Percentiles rank a stretch among this genome's conserved stretches.
phyloP scores from a whole-genome alignment of 2,113 vertebrate species.

The Phodopus roborovskii region DNA sequence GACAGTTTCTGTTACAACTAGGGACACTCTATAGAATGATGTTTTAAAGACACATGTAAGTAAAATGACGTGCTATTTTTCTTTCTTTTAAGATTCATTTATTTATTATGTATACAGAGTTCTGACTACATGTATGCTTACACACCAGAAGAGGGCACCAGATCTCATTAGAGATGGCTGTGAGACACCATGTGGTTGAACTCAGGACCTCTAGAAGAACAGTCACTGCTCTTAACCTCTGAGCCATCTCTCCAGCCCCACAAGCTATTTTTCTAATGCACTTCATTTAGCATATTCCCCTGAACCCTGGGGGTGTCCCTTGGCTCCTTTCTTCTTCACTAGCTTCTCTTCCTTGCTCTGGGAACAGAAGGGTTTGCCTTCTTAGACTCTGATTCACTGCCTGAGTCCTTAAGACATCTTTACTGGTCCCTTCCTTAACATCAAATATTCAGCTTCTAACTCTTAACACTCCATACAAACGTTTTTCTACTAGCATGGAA shows the following conservation, averaged over 20 bases:
- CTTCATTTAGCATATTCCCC: background rate
- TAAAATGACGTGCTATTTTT: slow-evolving; percentile 66
- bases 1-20: slow-evolving; percentile 99
- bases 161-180: no score
- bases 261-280: slow-evolving; percentile 19
- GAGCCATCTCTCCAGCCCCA: no score
- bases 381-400: background rate
- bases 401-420: background rate
- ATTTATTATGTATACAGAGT: no score
- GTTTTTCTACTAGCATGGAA: no score
- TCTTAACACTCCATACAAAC: background rate
- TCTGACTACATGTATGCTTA: no score
- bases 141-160: no score
- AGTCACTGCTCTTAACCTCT: no score
- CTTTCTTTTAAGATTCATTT: background rate
- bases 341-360: background rate
- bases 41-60: slow-evolving; percentile 78
- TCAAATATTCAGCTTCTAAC: background rate
- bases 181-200: no score
- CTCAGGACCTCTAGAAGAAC: no score
- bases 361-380: fast-evolving
- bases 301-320: background rate
- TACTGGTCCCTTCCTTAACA: background rate
- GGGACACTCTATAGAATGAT: slow-evolving; percentile 91
- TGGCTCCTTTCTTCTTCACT: background rate